Base-by-base conservation (phyloP, 2,113 vertebrate genomes). In the Carassius auratus region DNA sequence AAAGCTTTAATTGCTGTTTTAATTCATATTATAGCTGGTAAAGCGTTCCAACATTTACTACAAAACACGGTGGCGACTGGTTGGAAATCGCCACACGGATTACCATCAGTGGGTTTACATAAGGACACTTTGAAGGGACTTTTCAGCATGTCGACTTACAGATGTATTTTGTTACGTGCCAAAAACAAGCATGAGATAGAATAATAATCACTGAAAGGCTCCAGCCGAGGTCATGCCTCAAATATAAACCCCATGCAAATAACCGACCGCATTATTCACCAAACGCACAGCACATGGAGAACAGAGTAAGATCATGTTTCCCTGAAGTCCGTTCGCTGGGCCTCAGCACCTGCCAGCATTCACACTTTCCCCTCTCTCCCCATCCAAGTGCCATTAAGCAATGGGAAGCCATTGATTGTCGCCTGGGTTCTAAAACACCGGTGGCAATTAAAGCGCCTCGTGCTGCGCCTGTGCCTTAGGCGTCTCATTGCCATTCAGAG, bases 401-500 rank as follows among this genome's bases (percentile, higher is more conserved):
- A 79, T 85, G 83, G 73, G 76, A 86, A 87, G 90, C 88, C 91
- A 93, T 93, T 52, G 92, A 93, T 93, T 89, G 85, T 88, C 90
- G 17, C 78, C 79, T 57, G 26, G 45, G 76, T 71, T 89, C 64
- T 76, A 84, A 91, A 91, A 90, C 90, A 91, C 88, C 89, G 89
- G 88, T 90, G 88, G 91, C 91, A 92, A 93, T 93, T 92, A 92
- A 91, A 87, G 15, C 33, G 88, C 80, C 89, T 91, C 91, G 88
- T 85, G 90, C 92, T 90, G 93, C 57, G 87, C 61, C 76, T 45
- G 10, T 83, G 89, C 86, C 86, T 84, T 90, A 76, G 74, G 87
- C 26, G 84, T 88, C 91, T 92, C 86, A 86, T 90, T 87, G 82
- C 89, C 86, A 91, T 92, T 91, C 92, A 61, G 59, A 33, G 82